These are phyloP conservation scores for Drepana falcataria DNA, from an alignment of 2,888 invertebrate genomes.

Conservation along the genomic window DNA sequence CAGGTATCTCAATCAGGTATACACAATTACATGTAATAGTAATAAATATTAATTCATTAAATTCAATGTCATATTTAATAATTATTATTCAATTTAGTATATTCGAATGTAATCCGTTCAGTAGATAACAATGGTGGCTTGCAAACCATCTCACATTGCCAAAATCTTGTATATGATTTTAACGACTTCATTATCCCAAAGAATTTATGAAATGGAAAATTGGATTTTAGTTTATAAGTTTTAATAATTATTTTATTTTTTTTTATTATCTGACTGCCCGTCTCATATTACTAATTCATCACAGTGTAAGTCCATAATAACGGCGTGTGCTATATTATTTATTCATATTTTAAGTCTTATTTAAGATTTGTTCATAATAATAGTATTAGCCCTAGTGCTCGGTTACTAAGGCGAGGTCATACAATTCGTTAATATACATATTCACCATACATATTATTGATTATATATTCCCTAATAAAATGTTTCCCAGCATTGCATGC, in stretches of 20 bases:
- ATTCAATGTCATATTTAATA: slow-evolving; percentile 13
- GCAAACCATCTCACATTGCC: slow-evolving; percentile 50
- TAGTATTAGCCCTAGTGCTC: background rate
- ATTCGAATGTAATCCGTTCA: slow-evolving; percentile 33
- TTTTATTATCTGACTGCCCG: background rate
- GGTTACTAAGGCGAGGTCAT: no score
- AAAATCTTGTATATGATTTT: slow-evolving; percentile 49
- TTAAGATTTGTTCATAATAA: slow-evolving; percentile 1
- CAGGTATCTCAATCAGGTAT: slow-evolving; percentile 4
- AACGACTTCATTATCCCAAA: slow-evolving; percentile 66
- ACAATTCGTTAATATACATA: no score
- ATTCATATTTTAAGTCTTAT: background rate
- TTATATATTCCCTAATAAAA: no score
- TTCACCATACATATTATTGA: no score
- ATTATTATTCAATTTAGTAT: slow-evolving; percentile 37
- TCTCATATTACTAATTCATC: slow-evolving; percentile 4
- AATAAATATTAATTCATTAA: slow-evolving; percentile 19
- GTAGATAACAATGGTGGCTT: slow-evolving; percentile 48
- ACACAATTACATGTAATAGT: slow-evolving; percentile 6
- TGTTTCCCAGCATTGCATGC: no score
- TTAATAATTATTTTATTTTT: slow-evolving; percentile 18
- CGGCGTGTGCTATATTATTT: background rate
- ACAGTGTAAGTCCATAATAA: slow-evolving; percentile 1
- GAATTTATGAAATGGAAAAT: slow-evolving; percentile 52
- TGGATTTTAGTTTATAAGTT: slow-evolving; percentile 55